Evolutionary conservation across 2,113 vertebrate species (phyloP), one percentile per base, ranked within the genome.

Genomic region (Sinocyclocheilus maitianheensis): DNA sequence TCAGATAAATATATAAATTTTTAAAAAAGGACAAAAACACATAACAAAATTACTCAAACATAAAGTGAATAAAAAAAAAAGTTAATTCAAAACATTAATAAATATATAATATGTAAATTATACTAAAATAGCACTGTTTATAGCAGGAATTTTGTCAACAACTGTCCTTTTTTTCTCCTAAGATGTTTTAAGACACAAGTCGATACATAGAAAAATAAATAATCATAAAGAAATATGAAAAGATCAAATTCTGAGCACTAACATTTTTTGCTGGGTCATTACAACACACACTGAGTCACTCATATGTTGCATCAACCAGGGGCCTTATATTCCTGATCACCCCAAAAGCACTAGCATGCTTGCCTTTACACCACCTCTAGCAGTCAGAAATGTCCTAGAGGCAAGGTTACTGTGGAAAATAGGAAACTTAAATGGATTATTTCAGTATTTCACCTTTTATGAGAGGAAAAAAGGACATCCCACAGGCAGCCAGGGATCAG

Each of bases 371-470:
- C 26, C 20, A 55, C 69, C 51, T 24, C 69, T 74, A 74, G 67
- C 43, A 78, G 71, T 83, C 60, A 85, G 16, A 77, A n/a, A 71
- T 81, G 88, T 77, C 81, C 88, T 89, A 85, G 80, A 89, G 88
- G 78, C 63, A 89, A 87, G 85, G 81, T 88, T 86, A 85, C 51
- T 67, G 65, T 75, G 55, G 75, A 89, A 87, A 87, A 89, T 83
- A 71, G 60, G 65, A 74, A 90, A 55, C 81, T 60, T 89, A 89
- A 89, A 87, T 53, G 78, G 77, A 85, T 87, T 85, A 92, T 89
- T 90, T 92, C 81, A 89, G 51, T 37, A 30, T 87, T 85, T 87
- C 83, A 89, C 85, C 85, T 90, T 89, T 87, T 88, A 76, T 58
- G 30, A n/a, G 13, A 24, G 24, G 55, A 69, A 76, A 34, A 84